These are phyloP conservation scores for Triplophysa bombifrons DNA, from an alignment of 2,797 vertebrate species.

Conservation along the genomic window DNA sequence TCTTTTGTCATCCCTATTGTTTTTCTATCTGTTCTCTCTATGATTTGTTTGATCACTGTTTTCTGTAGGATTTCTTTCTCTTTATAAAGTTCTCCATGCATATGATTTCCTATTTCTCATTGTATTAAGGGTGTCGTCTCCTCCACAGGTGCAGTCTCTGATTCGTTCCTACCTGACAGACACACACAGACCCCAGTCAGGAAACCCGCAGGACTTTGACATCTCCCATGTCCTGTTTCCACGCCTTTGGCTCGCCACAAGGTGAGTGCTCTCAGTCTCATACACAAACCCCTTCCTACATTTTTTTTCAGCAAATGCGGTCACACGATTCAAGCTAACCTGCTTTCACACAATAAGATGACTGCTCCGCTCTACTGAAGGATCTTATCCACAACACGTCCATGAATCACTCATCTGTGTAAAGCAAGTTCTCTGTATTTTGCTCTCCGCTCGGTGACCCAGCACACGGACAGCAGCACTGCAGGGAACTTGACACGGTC, in stretches of 20 bases:
- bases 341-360: constrained; percentile 42
- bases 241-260: constrained; percentile 89
- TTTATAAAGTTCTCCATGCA: no score
- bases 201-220: constrained; percentile 70
- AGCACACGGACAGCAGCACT: constrained; percentile 57
- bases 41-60: constrained; percentile 45
- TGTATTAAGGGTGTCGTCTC: neutral
- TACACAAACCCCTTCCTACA: neutral
- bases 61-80: neutral
- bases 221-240: constrained; percentile 75
- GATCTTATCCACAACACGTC: constrained; percentile 52
- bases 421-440: constrained; percentile 58
- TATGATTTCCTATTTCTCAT: neutral
- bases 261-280: constrained; percentile 72
- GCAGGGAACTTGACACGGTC: neutral
- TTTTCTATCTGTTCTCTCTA: neutral
- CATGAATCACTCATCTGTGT: constrained; percentile 56
- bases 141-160: constrained; percentile 85
- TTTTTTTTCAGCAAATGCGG: constrained; percentile 44
- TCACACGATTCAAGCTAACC: neutral
- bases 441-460: constrained; percentile 60
- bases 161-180: constrained; percentile 86
- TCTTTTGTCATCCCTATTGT: neutral
- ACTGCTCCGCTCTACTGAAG: neutral
- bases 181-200: constrained; percentile 78